Evolutionary conservation across 2,797 vertebrate genomes (phyloP).

Genomic region (Sarcoramphus papa): DNA sequence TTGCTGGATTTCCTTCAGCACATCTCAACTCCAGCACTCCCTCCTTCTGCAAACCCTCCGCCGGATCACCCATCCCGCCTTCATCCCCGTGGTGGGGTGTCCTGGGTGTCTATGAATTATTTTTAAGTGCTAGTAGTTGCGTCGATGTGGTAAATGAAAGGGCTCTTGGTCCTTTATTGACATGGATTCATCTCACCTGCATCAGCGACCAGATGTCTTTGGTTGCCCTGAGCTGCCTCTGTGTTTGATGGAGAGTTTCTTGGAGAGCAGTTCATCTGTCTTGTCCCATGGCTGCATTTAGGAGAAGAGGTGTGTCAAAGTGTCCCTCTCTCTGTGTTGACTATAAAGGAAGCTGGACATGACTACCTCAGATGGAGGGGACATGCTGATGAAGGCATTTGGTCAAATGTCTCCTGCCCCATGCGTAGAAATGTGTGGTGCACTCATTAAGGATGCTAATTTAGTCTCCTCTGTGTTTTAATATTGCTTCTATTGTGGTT

Average conservation of each 20-base stretch:
- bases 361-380: not conserved
- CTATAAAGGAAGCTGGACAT: not conserved
- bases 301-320: not conserved
- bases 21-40: not conserved
- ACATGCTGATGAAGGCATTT: not conserved
- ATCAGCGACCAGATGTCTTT: not conserved
- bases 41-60: not conserved
- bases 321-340: not conserved
- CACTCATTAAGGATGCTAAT: not conserved
- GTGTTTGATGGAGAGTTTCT: not conserved
- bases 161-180: not conserved
- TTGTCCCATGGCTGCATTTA: not conserved
- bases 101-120: not conserved
- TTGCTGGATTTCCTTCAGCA: not conserved
- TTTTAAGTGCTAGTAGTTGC: not conserved
- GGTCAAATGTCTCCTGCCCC: not conserved
- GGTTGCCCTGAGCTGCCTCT: not conserved
- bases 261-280: not conserved
- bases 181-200: not conserved
- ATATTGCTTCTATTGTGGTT: not conserved
- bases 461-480: not conserved
- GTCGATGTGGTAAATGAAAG: not conserved
- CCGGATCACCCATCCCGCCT: not conserved
- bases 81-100: accelerated
- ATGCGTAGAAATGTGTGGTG: not conserved